Conservation (phyloP, 1,140 invertebrate genomes). For the Lerema accius region DNA sequence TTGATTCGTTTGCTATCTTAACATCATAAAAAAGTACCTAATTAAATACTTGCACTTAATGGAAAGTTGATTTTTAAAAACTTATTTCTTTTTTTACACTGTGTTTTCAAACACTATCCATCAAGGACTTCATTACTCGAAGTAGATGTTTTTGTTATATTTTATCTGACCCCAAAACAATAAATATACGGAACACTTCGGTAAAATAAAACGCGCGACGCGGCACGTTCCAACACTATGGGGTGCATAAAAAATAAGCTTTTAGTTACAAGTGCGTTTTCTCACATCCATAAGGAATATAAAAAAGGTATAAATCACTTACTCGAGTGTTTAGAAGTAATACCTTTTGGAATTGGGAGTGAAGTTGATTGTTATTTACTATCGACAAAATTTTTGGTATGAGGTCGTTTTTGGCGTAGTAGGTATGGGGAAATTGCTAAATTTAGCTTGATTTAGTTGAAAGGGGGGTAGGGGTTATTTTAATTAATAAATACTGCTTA, state of each 20-base stretch:
- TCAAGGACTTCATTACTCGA: slow-evolving; percentile 14
- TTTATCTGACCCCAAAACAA: slow-evolving; percentile 36
- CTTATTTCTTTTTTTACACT: not conserved
- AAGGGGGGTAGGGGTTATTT: too few species aligned
- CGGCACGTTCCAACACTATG: slow-evolving; percentile 10
- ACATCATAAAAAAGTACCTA: too few species aligned
- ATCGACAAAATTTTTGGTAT: not conserved
- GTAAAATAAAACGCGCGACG: slow-evolving; percentile 43
- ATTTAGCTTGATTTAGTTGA: too few species aligned
- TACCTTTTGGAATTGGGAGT: not conserved
- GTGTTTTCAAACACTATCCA: slow-evolving; percentile 5
- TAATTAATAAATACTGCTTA: too few species aligned
- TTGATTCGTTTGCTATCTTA: too few species aligned
- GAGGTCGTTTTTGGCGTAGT: too few species aligned
- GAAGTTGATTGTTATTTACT: not conserved
- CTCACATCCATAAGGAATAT: slow-evolving; percentile 50
- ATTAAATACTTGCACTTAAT: too few species aligned
- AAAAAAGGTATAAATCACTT: slow-evolving; percentile 37
- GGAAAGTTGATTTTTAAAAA: too few species aligned
- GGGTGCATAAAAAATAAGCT: slow-evolving; percentile 71
- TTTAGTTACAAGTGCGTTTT: slow-evolving; percentile 55
- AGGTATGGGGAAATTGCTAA: too few species aligned
- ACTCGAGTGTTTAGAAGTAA: slow-evolving; percentile 21
- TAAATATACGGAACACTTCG: slow-evolving; percentile 46
- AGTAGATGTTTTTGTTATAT: not conserved